Percentiles rank a stretch among this genome's conserved stretches.
These are phyloP conservation scores for Scleropages formosus DNA, from an alignment of 2,797 vertebrate genomes.

Conservation along the genomic window DNA sequence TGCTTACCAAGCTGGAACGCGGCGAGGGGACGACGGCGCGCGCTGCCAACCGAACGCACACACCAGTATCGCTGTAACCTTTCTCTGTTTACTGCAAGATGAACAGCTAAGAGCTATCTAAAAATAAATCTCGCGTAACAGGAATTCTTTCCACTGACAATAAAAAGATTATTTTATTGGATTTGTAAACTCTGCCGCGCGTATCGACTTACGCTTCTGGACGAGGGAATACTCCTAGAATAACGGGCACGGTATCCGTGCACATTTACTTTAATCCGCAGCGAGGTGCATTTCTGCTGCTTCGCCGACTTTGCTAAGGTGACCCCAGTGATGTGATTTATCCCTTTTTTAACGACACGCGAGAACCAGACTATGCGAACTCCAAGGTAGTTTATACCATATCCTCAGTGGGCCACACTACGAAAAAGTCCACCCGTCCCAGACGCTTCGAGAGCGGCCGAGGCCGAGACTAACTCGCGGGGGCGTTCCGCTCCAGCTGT, in stretches of 20 bases:
- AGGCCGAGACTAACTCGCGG: slow-evolving; percentile 8
- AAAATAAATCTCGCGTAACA: slow-evolving; percentile 60
- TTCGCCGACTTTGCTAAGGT: background rate
- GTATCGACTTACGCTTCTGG: slow-evolving; percentile 26
- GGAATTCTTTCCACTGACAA: slow-evolving; percentile 54
- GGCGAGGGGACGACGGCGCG: slow-evolving; percentile 33
- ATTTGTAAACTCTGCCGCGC: slow-evolving; percentile 20
- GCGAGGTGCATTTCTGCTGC: background rate
- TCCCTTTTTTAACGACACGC: slow-evolving; percentile 22
- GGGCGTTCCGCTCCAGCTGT: background rate
- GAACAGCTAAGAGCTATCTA: slow-evolving; percentile 66
- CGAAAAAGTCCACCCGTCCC: slow-evolving; percentile 39
- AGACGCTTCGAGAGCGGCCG: slow-evolving; percentile 11
- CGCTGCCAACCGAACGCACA: slow-evolving; percentile 36
- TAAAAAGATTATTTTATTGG: slow-evolving; percentile 37
- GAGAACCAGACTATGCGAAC: slow-evolving; percentile 44
- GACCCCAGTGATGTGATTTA: slow-evolving; percentile 2
- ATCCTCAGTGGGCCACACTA: slow-evolving; percentile 25
- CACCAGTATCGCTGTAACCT: slow-evolving; percentile 43
- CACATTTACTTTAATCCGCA: background rate
- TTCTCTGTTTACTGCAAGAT: slow-evolving; percentile 62
- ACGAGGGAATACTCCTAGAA: slow-evolving; percentile 7
- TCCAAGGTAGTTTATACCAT: slow-evolving; percentile 37
- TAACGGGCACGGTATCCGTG: background rate
- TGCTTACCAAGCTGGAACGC: slow-evolving; percentile 41